Evolutionary conservation across 2,888 invertebrate species (phyloP).

Genomic region (Pemphredon lugubris): DNA sequence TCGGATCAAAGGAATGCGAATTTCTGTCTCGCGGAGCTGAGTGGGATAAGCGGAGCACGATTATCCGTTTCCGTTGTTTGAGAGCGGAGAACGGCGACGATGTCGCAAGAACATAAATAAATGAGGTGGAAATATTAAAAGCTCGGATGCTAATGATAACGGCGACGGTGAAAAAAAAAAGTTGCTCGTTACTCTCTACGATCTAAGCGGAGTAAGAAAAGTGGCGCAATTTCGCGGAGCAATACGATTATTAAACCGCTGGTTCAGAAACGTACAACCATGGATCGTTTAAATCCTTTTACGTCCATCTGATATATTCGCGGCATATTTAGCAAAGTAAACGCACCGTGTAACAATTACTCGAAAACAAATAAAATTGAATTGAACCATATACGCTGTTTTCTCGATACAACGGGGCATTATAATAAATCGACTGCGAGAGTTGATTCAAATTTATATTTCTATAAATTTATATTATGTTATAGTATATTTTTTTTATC

Average conservation of each 20-base stretch:
- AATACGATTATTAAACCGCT: not conserved
- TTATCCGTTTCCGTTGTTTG: not conserved
- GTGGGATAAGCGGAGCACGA: not conserved
- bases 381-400: no score
- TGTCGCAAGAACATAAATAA: constrained; percentile 5
- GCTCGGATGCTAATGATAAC: constrained; percentile 1
- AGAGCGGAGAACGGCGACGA: not conserved
- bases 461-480: no score
- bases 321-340: no score
- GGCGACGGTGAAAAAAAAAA: not conserved
- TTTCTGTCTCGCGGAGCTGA: not conserved
- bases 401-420: no score
- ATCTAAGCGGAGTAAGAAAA: not conserved
- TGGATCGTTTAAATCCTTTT: not conserved
- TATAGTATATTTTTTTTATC: no score
- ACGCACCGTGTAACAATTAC: no score
- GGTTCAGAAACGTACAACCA: not conserved
- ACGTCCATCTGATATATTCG: not conserved
- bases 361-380: no score
- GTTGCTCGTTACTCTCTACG: not conserved
- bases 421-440: no score
- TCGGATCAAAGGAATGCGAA: no score
- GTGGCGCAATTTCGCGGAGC: not conserved
- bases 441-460: no score
- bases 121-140: constrained; percentile 19